A percentile compares a stretch with the other conserved stretches of the same genome.
phyloP scores from a whole-genome alignment of 2,113 vertebrate species.

The Phylloscopus whistleri region DNA sequence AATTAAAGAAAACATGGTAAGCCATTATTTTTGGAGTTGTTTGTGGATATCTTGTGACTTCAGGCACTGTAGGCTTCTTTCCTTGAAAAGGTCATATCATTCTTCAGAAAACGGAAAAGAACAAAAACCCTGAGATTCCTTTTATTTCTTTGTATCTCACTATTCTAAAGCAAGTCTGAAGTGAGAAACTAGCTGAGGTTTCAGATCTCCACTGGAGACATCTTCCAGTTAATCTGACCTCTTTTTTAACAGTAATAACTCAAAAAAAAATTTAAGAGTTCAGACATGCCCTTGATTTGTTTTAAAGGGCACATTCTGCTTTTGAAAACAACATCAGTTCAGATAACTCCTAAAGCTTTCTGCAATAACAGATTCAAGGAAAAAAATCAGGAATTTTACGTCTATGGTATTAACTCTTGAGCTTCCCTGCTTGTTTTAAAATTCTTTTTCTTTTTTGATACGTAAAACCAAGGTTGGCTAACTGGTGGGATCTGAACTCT shows the following conservation, averaged over 20 bases:
- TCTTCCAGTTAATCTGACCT: slow-evolving; percentile 59
- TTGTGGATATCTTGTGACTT: slow-evolving; percentile 20
- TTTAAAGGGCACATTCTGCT: slow-evolving; percentile 53
- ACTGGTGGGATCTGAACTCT: background rate
- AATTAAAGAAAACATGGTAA: background rate
- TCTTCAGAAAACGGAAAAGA: slow-evolving; percentile 3
- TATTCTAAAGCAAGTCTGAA: slow-evolving; percentile 37
- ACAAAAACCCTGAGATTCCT: slow-evolving; percentile 4
- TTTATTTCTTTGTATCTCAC: slow-evolving; percentile 51
- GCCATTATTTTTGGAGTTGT: slow-evolving; percentile 16
- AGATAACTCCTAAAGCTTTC: slow-evolving; percentile 30
- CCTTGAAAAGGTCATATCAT: slow-evolving; percentile 36
- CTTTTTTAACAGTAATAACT: slow-evolving; percentile 39
- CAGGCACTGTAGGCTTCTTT: background rate
- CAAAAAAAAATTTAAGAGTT: slow-evolving; percentile 25
- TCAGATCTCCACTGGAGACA: slow-evolving; percentile 49
- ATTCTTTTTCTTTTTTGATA: background rate
- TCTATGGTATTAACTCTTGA: background rate
- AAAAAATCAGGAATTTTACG: background rate
- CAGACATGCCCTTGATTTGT: slow-evolving; percentile 50
- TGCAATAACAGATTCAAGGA: background rate
- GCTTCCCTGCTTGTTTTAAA: background rate
- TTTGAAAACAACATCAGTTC: slow-evolving; percentile 60
- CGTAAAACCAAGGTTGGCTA: background rate
- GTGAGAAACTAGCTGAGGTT: slow-evolving; percentile 29